These are phyloP conservation scores for Muraenolepis orangiensis DNA, from an alignment of 2,797 vertebrate genomes.

Conservation along the genomic window DNA sequence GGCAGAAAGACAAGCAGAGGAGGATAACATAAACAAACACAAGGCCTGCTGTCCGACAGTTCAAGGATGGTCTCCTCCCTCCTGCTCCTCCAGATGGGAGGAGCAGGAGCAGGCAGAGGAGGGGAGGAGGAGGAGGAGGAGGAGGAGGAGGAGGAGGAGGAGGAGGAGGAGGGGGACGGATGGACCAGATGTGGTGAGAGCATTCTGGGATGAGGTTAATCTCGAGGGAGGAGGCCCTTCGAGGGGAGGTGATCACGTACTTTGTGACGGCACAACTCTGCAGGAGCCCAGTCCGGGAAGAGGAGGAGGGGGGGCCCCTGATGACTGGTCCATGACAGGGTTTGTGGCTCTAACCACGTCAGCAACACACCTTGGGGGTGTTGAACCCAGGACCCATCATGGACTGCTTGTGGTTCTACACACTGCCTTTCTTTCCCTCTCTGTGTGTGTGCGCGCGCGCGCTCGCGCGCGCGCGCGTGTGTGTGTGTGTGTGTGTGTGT, in stretches of 20 bases:
- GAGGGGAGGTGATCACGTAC: background rate
- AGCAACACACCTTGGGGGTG: background rate
- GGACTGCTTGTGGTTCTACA: background rate
- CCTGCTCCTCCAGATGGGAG: background rate
- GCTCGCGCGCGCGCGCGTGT: no score
- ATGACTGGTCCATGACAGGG: background rate
- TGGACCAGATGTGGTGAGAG: no score
- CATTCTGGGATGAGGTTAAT: background rate
- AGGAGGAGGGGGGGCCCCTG: no score
- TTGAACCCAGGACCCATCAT: background rate
- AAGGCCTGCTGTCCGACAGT: background rate
- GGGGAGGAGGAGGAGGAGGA: background rate
- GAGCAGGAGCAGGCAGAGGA: no score
- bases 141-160: background rate
- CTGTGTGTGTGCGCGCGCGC: background rate
- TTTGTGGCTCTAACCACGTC: background rate
- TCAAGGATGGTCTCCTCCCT: no score
- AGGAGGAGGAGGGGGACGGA: background rate
- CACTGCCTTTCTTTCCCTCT: background rate
- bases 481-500: no score
- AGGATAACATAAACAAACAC: background rate
- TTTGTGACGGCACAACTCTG: background rate
- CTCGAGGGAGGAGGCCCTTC: background rate
- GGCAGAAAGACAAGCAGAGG: background rate
- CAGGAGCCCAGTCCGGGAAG: no score